Evolutionary conservation across 2,888 invertebrate species (phyloP), one percentile per base, ranked within the genome.

Genomic region (Mimumesa dahlbomi): DNA sequence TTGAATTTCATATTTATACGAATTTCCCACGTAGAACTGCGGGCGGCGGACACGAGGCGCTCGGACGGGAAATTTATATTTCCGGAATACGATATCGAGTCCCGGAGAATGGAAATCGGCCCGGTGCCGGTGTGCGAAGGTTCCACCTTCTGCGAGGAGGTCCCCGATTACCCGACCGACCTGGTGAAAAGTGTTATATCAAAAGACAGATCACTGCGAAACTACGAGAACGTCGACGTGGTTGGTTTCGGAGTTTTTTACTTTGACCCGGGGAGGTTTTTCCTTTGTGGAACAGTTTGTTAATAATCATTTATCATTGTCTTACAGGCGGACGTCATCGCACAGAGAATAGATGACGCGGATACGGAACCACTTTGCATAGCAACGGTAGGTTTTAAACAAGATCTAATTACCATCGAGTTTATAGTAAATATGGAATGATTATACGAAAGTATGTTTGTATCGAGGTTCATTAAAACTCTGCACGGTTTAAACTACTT

Each of bases 161-260:
- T 70, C 6, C 38, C 75, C 0, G 45, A 69, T 25, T 84, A 84
- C 46, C 83, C 83, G 0, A 57, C 43, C 7, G 63, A 75, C 2
- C 43, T 61, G 5, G 61, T 82, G 5, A 56, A 74, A 14, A 46
- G 36, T 4, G 36, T 71, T 1, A 36, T 84, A n/a, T n/a, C n/a
- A 14, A 18, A 13, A 9, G 56, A 36, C 31, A 57, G n/a, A n/a
- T n/a, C n/a, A n/a, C n/a, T n/a, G n/a, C n/a, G n/a, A n/a, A n/a
- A 52, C 22, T 70, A 78, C 13, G 56, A 69, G 1, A 77, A 49
- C 4, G 43, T 59, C 14, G 80, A 80, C 38, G 67, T 6, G 49
- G 81, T 82, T 9, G 64, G 75, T 69, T 11, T n/a, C n/a, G n/a
- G n/a, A n/a, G n/a, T n/a, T n/a, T n/a, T 21, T 34, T 13, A 34